A percentile compares a stretch with the other conserved stretches of the same genome.
These are phyloP conservation scores for Prinia subflava DNA, from an alignment of 2,113 vertebrate genomes.

Conservation along the genomic window DNA sequence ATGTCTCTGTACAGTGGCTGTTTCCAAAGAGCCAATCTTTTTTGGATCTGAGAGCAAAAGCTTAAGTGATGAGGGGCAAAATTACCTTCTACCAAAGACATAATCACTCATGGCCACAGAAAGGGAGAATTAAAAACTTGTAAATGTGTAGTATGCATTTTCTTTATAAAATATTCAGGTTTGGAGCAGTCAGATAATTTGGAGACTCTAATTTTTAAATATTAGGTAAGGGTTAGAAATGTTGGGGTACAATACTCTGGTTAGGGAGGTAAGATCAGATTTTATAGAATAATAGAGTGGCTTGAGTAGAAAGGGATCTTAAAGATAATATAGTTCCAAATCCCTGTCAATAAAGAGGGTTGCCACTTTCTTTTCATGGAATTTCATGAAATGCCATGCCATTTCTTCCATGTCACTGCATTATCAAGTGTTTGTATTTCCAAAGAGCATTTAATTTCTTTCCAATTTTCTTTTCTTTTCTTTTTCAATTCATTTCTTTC, in stretches of 20 bases:
- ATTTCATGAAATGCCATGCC: not conserved
- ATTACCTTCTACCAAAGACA: not conserved
- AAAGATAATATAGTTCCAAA: not conserved
- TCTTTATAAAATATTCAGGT: not conserved
- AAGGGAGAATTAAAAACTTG: not conserved
- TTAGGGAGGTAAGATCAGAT: not conserved
- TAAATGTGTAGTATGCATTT: not conserved
- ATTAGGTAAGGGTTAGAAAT: not conserved
- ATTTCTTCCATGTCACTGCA: not conserved
- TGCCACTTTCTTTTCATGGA: not conserved
- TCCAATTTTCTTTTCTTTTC: not conserved
- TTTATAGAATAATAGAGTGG: not conserved
- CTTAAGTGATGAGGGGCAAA: not conserved
- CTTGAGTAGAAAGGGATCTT: not conserved
- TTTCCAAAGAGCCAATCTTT: not conserved
- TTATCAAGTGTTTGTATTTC: not conserved
- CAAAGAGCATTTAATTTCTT: not conserved
- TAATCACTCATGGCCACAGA: not conserved
- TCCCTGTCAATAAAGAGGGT: not conserved
- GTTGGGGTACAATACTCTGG: not conserved
- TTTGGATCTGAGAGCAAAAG: not conserved
- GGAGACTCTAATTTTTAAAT: not conserved
- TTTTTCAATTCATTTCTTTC: not conserved
- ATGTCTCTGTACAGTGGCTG: not conserved
- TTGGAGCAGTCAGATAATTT: not conserved